Conservation (phyloP, 2,888 invertebrate species). For the Melangyna quadrimaculata region DNA sequence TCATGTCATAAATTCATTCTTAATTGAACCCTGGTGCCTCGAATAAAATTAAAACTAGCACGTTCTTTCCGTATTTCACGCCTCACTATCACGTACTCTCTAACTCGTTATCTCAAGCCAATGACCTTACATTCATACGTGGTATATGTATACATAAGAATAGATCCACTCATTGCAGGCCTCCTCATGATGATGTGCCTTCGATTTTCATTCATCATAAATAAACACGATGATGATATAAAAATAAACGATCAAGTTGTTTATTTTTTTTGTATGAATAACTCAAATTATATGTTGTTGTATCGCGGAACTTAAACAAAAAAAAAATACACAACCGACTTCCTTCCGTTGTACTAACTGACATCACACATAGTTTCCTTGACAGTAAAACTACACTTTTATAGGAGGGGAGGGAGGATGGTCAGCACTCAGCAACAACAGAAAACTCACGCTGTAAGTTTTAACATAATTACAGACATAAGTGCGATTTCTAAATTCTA, state of each 20-base stretch:
- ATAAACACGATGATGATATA: slow-evolving; percentile 24
- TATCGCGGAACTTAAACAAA: background rate
- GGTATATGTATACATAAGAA: too few relatives aligned
- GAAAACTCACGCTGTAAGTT: background rate
- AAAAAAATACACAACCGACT: background rate
- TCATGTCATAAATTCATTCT: slow-evolving; percentile 6
- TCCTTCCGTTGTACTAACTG: background rate
- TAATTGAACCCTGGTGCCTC: slow-evolving; percentile 14
- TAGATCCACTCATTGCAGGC: slow-evolving; percentile 1
- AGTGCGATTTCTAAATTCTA: slow-evolving; percentile 3
- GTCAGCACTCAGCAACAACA: background rate
- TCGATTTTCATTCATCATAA: slow-evolving; percentile 46
- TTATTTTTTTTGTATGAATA: slow-evolving; percentile 26
- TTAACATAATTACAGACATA: background rate
- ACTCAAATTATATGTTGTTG: slow-evolving; percentile 29
- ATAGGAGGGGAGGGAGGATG: background rate
- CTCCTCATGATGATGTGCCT: slow-evolving; percentile 15
- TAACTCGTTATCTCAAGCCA: slow-evolving; percentile 42
- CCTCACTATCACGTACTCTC: slow-evolving; percentile 7
- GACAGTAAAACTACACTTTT: background rate
- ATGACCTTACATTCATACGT: slow-evolving; percentile 41
- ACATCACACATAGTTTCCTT: background rate
- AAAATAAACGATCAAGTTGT: slow-evolving; percentile 33
- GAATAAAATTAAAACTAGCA: slow-evolving; percentile 14
- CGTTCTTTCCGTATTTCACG: slow-evolving; percentile 30